Conservation (phyloP, 2,888 invertebrate genomes). For the Ptychoptera albimana region DNA sequence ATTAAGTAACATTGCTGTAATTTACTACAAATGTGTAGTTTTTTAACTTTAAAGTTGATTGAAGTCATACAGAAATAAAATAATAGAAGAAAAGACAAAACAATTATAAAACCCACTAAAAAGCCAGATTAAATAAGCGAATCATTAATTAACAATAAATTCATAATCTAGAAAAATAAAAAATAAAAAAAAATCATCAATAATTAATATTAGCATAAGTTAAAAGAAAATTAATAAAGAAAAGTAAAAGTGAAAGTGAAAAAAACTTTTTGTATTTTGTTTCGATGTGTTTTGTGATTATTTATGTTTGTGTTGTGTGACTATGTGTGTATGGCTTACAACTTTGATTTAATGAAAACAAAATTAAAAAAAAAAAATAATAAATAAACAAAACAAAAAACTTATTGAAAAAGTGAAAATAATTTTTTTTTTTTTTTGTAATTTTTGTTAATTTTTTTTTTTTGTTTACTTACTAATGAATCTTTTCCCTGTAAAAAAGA, state of each 20-base stretch:
- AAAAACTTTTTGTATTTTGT: not conserved
- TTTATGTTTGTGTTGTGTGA: not conserved
- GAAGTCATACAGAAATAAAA: no score
- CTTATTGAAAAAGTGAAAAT: not conserved
- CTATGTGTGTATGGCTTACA: not conserved
- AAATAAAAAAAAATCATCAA: no score
- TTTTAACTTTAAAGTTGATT: no score
- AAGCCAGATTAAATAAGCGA: no score
- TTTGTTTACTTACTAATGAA: slow-evolving; percentile 42
- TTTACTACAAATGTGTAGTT: no score
- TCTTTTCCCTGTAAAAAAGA: slow-evolving; percentile 45
- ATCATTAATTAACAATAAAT: no score
- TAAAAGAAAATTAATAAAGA: not conserved
- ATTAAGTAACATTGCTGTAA: no score
- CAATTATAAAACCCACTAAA: no score
- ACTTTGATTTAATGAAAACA: not conserved
- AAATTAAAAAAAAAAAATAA: not conserved
- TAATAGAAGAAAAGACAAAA: no score
- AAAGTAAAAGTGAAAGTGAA: not conserved
- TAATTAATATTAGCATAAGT: no score
- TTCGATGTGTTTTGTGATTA: not conserved
- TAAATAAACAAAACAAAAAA: slow-evolving; percentile 9
- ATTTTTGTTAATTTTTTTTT: slow-evolving; percentile 1
- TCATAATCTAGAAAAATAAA: no score
- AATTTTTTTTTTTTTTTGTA: not conserved